Evolutionary conservation across 2,797 vertebrate species (phyloP).

Genomic region (Rhynchotus rufescens): DNA sequence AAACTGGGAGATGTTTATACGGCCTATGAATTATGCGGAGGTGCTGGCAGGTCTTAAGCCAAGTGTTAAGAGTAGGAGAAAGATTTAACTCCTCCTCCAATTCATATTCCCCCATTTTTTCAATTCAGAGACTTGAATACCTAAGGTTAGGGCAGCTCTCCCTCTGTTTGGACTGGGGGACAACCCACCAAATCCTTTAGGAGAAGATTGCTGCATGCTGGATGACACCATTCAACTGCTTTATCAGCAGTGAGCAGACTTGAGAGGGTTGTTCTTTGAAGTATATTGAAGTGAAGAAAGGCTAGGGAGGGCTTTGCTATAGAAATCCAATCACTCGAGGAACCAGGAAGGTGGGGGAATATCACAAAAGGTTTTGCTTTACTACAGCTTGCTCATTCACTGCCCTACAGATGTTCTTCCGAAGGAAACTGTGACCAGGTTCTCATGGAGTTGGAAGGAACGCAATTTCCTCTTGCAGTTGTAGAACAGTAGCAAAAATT

Average conservation of each 20-base stretch:
- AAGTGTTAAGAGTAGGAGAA: slow-evolving; percentile 19
- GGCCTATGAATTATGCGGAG: slow-evolving; percentile 21
- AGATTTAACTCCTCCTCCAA: slow-evolving; percentile 47
- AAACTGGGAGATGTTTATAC: slow-evolving; percentile 52
- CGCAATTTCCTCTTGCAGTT: slow-evolving; percentile 50
- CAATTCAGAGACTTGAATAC: background rate
- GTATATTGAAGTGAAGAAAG: slow-evolving; percentile 60
- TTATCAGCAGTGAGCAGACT: slow-evolving; percentile 26
- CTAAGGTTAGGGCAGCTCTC: slow-evolving; percentile 23
- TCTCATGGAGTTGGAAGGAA: slow-evolving; percentile 49
- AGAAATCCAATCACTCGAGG: background rate
- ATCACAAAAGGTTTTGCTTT: slow-evolving; percentile 32
- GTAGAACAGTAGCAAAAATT: slow-evolving; percentile 48
- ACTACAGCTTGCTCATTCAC: slow-evolving; percentile 50
- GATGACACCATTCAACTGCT: background rate
- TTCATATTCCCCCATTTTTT: background rate
- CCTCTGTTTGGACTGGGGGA: background rate
- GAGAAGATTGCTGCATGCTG: background rate
- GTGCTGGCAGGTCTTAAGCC: slow-evolving; percentile 37
- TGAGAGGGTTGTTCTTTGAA: slow-evolving; percentile 16
- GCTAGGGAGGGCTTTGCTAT: slow-evolving; percentile 60
- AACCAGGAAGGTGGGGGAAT: slow-evolving; percentile 3
- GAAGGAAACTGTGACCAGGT: slow-evolving; percentile 40
- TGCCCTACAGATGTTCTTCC: slow-evolving; percentile 56
- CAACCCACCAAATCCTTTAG: slow-evolving; percentile 20